These are phyloP conservation scores for Masnerella sp. DNA, from an alignment of 2,888 invertebrate genomes.

Conservation along the genomic window DNA sequence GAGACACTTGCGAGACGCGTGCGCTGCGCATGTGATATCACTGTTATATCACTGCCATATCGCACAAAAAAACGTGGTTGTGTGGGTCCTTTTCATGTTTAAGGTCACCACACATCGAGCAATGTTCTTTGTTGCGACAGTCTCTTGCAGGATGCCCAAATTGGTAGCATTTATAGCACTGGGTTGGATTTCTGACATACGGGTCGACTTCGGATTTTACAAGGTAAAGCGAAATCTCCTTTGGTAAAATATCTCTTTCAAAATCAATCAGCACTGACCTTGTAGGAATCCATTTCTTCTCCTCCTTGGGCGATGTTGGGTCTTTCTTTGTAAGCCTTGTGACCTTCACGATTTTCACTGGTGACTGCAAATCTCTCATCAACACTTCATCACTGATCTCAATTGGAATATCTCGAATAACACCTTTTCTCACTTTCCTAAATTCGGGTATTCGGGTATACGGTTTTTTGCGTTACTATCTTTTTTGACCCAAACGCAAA, in stretches of 20 bases:
- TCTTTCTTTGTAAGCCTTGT: constrained; percentile 24
- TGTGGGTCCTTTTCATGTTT: too few species aligned
- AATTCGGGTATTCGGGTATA: not conserved
- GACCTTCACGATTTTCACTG: not conserved
- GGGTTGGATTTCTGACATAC: constrained; percentile 10
- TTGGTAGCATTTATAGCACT: constrained; percentile 23
- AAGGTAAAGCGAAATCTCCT: constrained; percentile 9
- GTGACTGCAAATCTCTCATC: not conserved
- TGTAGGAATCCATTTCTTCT: constrained; percentile 30
- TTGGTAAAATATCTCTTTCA: constrained; percentile 7
- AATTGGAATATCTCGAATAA: not conserved
- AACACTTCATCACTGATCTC: not conserved
- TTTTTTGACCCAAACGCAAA: not conserved
- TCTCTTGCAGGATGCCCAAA: constrained; percentile 13
- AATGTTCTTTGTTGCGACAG: constrained; percentile 1
- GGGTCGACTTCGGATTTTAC: constrained; percentile 15
- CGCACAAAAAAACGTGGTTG: too few species aligned
- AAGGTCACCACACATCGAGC: constrained; percentile 21
- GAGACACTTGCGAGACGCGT: too few species aligned
- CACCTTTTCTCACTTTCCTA: not conserved
- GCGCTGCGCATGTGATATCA: too few species aligned
- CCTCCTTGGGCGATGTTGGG: not conserved
- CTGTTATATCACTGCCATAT: too few species aligned
- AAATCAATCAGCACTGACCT: constrained; percentile 22
- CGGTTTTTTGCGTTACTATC: too few species aligned